A percentile compares a stretch with the other conserved stretches of the same genome.
Evolutionary conservation across 2,797 vertebrate species (phyloP).

Genomic region (Chloroceryle amazona): DNA sequence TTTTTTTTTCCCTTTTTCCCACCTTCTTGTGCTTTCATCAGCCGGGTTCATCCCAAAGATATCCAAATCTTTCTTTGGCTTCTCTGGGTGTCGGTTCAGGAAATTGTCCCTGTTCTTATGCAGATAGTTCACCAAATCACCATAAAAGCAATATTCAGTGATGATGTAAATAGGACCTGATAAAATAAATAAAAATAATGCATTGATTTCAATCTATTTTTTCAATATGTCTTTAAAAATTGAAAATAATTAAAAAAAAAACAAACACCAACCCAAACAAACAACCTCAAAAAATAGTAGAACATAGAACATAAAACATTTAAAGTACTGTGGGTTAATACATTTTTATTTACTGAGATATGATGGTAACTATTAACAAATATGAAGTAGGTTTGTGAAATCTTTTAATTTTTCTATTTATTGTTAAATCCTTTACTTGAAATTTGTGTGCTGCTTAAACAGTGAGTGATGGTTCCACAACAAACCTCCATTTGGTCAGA

Average conservation of each 20-base stretch:
- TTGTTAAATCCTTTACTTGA: neutral
- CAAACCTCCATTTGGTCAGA: neutral
- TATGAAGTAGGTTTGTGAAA: neutral
- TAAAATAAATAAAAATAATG: neutral
- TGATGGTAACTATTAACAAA: neutral
- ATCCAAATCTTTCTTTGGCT: conserved; percentile 94
- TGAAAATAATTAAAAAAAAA: too few relatives aligned
- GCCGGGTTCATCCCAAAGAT: conserved; percentile 96
- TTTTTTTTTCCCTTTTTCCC: neutral
- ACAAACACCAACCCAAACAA: neutral
- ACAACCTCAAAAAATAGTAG: neutral
- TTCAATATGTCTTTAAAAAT: neutral
- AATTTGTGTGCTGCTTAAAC: neutral
- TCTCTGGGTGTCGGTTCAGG: conserved; percentile 90
- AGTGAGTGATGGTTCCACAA: neutral
- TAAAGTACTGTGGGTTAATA: neutral
- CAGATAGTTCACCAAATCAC: conserved; percentile 97
- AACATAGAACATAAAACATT: neutral
- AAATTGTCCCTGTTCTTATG: conserved; percentile 98
- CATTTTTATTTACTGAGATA: neutral
- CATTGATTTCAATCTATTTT: neutral
- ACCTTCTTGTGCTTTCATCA: conserved; percentile 98
- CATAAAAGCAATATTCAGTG: conserved; percentile 99
- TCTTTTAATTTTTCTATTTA: neutral
- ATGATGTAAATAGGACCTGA: conserved; percentile 98